Evolutionary conservation across 2,113 vertebrate species (phyloP).

Genomic region (Atherinomorus stipes): DNA sequence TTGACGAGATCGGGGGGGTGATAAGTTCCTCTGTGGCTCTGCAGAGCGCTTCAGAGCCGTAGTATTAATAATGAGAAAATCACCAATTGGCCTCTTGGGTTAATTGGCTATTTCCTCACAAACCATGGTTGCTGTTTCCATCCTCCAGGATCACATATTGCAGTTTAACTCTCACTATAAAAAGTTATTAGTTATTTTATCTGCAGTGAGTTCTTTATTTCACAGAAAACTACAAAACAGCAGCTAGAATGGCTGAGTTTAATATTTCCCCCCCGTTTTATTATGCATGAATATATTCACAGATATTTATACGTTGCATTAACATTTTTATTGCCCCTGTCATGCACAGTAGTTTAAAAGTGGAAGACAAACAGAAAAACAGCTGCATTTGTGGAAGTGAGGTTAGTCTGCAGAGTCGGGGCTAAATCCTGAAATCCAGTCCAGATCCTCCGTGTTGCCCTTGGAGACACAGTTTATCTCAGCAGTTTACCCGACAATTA

Average conservation of each 20-base stretch:
- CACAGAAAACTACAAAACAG: too few relatives aligned
- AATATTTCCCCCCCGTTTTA: not conserved
- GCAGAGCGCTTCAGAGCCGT: not conserved
- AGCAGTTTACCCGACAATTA: not conserved
- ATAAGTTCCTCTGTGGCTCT: slow-evolving; percentile 35
- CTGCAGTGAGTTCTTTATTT: not conserved
- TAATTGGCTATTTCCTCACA: not conserved
- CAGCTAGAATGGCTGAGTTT: not conserved
- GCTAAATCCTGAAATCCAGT: not conserved
- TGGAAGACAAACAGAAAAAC: not conserved
- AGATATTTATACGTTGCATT: not conserved
- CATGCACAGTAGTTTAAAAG: not conserved
- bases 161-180: not conserved
- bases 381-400: too few relatives aligned
- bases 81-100: not conserved
- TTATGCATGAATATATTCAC: not conserved
- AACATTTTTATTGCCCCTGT: not conserved
- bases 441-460: not conserved
- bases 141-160: not conserved
- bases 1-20: slow-evolving; percentile 24
- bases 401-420: too few relatives aligned
- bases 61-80: not conserved
- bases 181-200: not conserved
- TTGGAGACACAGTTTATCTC: not conserved
- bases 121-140: not conserved